Evolutionary conservation across 2,888 invertebrate genomes (phyloP), one percentile per base, ranked within the genome.

Genomic region (Cataglyphis altisquamis): DNA sequence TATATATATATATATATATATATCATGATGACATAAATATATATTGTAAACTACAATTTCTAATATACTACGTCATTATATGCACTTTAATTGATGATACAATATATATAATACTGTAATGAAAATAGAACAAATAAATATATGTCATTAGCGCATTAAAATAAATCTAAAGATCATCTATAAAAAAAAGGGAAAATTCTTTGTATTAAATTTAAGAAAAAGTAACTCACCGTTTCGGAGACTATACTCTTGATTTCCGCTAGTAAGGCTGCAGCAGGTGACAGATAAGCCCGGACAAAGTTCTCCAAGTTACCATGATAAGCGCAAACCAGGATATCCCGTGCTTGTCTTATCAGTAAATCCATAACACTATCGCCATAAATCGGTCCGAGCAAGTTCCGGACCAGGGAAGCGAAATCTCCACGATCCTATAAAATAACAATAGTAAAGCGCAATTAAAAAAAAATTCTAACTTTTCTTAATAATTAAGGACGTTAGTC

Each of bases 321-420:
- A 90, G 96, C 96, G 92, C 96, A 96, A 74, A 96, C 96, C 90
- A 97, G 95, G 85, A 97, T 95, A 94, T 97, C 96, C 91, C 97
- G 95, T 77, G 97, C 97, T 95, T 97, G 97, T 80, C 97, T 95
- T 90, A 97, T 96, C 93, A 97, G 95, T 92, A 96, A 95, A 92
- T 96, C 95, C 91, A 95, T 95, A 87, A 95, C 95, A 93, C 96
- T 96, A 92, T 96, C 96, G 86, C 96, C 95, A 94, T 97, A 97
- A 93, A 97, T 95, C 88, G 95, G 95, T 73, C 96, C 96, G 91
- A 97, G 96, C 94, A 96, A 96, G 92, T 95, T 95, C 92, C 97
- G 96, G 90, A 97, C 96, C 91, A 97, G 89, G 52, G 94, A 93
- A 12, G 94, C 94, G 57, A 94, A 94, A 85, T 94, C 94, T 21